Percentiles rank a stretch among this genome's conserved stretches.
phyloP scores from a whole-genome alignment of 2,113 vertebrate species.

The Limnothrissa miodon region DNA sequence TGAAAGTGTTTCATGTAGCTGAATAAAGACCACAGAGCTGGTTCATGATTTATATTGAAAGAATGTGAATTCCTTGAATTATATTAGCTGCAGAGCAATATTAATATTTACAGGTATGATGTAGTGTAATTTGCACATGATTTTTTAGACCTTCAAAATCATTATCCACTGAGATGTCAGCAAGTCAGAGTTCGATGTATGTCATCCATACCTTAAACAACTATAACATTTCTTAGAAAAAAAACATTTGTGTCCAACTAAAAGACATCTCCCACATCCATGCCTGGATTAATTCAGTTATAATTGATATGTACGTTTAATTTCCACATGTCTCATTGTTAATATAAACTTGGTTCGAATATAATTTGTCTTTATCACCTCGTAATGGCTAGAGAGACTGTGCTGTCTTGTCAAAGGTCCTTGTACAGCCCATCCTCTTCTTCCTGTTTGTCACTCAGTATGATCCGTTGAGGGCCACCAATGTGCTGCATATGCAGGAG shows the following conservation, averaged over 20 bases:
- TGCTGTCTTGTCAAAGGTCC: conserved; percentile 42
- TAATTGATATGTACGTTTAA: not conserved
- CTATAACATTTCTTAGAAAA: not conserved
- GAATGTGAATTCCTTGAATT: too few species aligned
- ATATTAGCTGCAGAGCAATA: too few species aligned
- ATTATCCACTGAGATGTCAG: too few species aligned
- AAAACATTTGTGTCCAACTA: not conserved
- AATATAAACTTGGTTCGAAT: not conserved
- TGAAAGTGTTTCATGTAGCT: not conserved
- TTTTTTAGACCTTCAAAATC: too few species aligned
- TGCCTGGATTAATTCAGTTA: not conserved
- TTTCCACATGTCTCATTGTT: not conserved
- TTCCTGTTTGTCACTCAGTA: conserved; percentile 61
- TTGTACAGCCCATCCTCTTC: conserved; percentile 56
- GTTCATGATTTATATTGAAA: too few species aligned
- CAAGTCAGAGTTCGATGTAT: not conserved
- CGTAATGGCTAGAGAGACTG: not conserved
- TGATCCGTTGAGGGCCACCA: not conserved
- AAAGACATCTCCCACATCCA: not conserved
- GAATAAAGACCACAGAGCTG: not conserved
- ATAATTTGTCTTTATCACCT: not conserved
- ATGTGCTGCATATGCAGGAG: not conserved
- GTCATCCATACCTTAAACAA: not conserved
- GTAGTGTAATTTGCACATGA: too few species aligned
- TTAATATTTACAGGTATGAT: too few species aligned